Evolutionary conservation across 2,113 vertebrate genomes (phyloP), one percentile per base, ranked within the genome.

Genomic region (Eretmochelys imbricata): DNA sequence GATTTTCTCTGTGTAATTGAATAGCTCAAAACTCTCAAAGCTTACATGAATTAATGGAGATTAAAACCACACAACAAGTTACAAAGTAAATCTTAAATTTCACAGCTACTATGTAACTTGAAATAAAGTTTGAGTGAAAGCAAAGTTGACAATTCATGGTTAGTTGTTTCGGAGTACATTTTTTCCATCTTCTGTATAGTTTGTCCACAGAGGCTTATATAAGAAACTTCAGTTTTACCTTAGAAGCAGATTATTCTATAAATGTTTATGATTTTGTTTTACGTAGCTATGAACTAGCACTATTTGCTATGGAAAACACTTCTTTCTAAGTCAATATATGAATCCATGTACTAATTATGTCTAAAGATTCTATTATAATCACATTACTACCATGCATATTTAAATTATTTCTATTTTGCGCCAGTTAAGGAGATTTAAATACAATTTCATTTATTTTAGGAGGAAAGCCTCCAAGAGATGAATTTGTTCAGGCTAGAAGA

Each of bases 1-100:
- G 91, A 93, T 97, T 97, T 98, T 98, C 88, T 96, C 54, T 57
- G 24, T 91, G 27, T 97, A 98, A 97, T 96, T 97, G 96, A 98
- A 97, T 96, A 98, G 96, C 49, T 90, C 88, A 96, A 97, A 97
- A 91, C 65, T 97, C 51, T 95, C 90, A 93, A 91, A 97, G 49
- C 25, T 97, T 94, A 93, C 24, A 91, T 91, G 79, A 96, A 95
- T 97, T 97, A 97, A 85, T 22, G 88, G 75, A 96, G 82, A 97
- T 95, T 97, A 97, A 96, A 97, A 97, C 35, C 69, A 90, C 27
- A 82, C 24, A 97, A 90, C 93, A 93, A 92, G 81, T 82, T 89
- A 35, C 88, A 97, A 97, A 96, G 91, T 14, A 91, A 84, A 51
- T 59, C 75, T 87, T 87, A 92, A 57, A 79, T 93, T 96, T 95